phyloP scores from a whole-genome alignment of 2,113 vertebrate genomes.

The Engystomops pustulosus region DNA sequence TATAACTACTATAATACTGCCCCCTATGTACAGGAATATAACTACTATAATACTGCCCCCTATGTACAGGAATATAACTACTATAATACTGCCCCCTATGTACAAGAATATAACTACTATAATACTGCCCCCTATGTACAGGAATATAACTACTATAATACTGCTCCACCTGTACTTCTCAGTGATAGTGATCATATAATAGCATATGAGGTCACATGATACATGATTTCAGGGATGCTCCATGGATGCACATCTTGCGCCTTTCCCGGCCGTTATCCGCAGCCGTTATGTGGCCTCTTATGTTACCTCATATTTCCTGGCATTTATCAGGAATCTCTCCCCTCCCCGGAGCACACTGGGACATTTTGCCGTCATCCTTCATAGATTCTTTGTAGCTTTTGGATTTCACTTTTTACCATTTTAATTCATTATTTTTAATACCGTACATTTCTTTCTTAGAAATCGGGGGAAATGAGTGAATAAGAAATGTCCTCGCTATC shows the following conservation, averaged over 20 bases:
- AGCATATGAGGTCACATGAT: no score
- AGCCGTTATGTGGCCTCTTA: not conserved
- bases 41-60: no score
- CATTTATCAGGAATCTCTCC: not conserved
- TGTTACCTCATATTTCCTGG: not conserved
- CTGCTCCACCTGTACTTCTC: no score
- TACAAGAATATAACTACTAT: no score
- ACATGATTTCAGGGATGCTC: not conserved
- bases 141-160: no score
- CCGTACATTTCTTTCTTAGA: constrained; percentile 8
- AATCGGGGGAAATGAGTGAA: not conserved
- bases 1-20: no score
- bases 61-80: not conserved
- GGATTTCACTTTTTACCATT: constrained; percentile 16
- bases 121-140: no score
- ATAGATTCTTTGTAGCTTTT: not conserved
- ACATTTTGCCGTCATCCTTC: not conserved
- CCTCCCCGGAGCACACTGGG: not conserved
- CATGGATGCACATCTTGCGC: not conserved
- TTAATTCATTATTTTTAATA: constrained; percentile 42
- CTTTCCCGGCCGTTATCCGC: no score
- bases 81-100: not conserved
- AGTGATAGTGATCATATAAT: no score
- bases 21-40: no score
- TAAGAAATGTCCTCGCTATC: not conserved